Evolutionary conservation across 2,797 vertebrate species (phyloP).

Genomic region (Enoplosus armatus): DNA sequence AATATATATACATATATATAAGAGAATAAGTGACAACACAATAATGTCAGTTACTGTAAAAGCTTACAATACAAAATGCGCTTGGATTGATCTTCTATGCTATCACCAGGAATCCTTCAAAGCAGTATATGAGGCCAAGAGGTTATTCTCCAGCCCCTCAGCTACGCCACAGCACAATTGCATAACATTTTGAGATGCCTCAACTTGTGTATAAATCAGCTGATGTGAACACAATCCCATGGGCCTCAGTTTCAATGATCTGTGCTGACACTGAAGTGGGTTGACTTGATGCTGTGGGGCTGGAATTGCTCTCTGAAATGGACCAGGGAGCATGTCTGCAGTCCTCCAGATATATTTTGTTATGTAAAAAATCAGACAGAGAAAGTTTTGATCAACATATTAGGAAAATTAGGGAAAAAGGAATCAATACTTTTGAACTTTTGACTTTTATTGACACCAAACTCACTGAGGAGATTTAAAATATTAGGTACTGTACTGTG

Average conservation of each 20-base stretch:
- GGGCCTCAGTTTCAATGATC: slow-evolving; percentile 28
- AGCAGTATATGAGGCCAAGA: slow-evolving; percentile 19
- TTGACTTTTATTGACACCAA: neutral
- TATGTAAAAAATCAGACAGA: slow-evolving; percentile 13
- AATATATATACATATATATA: neutral
- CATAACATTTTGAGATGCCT: slow-evolving; percentile 34
- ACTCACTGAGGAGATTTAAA: neutral
- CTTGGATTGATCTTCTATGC: neutral
- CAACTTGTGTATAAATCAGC: slow-evolving; percentile 25
- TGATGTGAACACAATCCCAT: slow-evolving; percentile 22
- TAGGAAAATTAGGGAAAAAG: no score
- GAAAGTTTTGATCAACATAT: slow-evolving; percentile 4
- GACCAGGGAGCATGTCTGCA: neutral
- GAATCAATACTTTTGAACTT: neutral
- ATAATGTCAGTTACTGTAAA: neutral
- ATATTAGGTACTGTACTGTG: neutral
- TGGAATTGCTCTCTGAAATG: slow-evolving; percentile 10
- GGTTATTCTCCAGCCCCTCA: slow-evolving; percentile 27
- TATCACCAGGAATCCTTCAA: slow-evolving; percentile 16
- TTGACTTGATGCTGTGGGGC: slow-evolving; percentile 40
- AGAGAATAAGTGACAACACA: neutral
- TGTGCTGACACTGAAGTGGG: slow-evolving; percentile 38
- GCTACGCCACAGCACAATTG: slow-evolving; percentile 17
- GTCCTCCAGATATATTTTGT: slow-evolving; percentile 6
- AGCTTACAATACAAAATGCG: neutral